Base-by-base conservation (phyloP, 2,113 vertebrate genomes). In the Choloepus hoffmanni region DNA sequence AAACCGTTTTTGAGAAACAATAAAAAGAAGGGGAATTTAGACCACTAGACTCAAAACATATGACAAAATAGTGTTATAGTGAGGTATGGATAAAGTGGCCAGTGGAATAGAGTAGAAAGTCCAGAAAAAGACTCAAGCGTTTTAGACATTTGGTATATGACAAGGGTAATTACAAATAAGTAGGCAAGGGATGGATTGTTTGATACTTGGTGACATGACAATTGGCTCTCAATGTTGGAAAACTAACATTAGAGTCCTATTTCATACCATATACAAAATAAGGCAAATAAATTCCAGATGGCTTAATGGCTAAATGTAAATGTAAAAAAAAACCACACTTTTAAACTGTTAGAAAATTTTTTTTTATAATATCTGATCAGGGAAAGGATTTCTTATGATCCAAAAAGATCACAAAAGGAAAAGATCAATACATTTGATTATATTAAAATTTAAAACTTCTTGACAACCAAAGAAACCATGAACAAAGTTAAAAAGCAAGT, bases 291-390 rank as follows among this genome's bases (percentile, higher is more conserved):
- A 89, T 85, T 95, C 19, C 40, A 85, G 33, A 53, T 91, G 43
- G n/a, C 65, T 62, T 89, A 93, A 93, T 84, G 43, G 2, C 23
- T 94, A 82, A 88, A 78, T 4, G 0, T 53, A 78, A 14, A 68
- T 19, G 1, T 19, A 21, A 58, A 55, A 24, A 79, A 83, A 63
- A 63, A 58, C 55, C 5, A 16, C 55, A 58, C 55, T 55, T 83
- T 81, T 72, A 83, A 94, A 92, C 26, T 79, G 76, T 48, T 95
- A 86, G 30, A 88, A 91, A 63, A 81, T 93, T 89, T 81, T 50
- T 94, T 19, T 48, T 85, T 94, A 65, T 72, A 68, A 79, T 26
- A 91, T 45, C 36, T 48, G 45, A 73, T 86, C 26, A 76, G 55
- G 10, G 7, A 70, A 86, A 95, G 5, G 24, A 28, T 63, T 91